A percentile compares a stretch with the other conserved stretches of the same genome.
Conservation (phyloP, 2,113 vertebrate species). For the Galbula dea region DNA sequence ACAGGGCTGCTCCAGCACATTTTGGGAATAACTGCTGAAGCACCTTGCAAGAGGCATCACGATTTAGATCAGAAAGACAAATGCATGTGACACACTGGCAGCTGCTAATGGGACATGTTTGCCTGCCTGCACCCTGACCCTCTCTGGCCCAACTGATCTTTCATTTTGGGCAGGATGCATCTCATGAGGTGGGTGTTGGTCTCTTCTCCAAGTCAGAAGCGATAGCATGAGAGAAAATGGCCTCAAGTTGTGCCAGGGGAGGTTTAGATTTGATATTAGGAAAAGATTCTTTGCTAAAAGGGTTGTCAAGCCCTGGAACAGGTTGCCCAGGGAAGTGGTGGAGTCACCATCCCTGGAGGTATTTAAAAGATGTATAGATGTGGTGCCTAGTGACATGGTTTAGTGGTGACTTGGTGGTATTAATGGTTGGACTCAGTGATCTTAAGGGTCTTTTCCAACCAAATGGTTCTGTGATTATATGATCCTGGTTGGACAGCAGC, state of each 20-base stretch:
- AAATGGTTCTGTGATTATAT: not conserved
- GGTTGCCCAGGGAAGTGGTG: not conserved
- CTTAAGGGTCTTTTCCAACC: not conserved
- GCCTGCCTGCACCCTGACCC: not conserved
- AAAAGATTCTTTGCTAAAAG: not conserved
- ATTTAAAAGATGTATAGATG: not conserved
- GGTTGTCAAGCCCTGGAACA: not conserved
- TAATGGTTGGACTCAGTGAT: not conserved
- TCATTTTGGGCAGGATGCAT: not conserved
- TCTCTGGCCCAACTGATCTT: not conserved
- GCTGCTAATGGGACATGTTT: accelerated
- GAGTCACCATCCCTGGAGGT: not conserved
- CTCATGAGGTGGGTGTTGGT: not conserved
- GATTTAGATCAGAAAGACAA: not conserved
- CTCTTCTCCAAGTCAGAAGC: not conserved
- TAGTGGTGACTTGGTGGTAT: not conserved
- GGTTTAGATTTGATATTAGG: not conserved
- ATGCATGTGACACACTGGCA: not conserved
- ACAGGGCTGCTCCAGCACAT: not conserved
- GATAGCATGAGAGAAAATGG: not conserved
- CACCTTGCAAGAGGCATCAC: not conserved
- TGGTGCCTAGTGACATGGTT: not conserved
- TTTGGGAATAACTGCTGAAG: not conserved
- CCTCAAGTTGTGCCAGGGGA: not conserved
- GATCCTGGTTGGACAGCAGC: not conserved